These are phyloP conservation scores for Osmoderma eremita DNA, from an alignment of 2,888 invertebrate species.

Conservation along the genomic window DNA sequence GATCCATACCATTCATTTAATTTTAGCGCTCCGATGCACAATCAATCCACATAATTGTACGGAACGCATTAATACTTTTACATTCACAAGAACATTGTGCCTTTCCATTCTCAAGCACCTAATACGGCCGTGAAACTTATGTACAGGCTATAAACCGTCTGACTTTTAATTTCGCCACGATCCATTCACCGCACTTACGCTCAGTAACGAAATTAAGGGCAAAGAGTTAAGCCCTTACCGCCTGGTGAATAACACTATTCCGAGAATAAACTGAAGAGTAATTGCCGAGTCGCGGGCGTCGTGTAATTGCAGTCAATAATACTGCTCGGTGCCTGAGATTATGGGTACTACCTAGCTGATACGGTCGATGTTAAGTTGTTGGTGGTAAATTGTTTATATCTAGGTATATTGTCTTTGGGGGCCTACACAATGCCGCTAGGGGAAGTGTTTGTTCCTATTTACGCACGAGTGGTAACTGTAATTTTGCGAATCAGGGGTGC, in stretches of 20 bases:
- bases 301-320: slow-evolving; percentile 57
- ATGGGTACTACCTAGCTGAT: slow-evolving; percentile 14
- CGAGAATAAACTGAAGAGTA: slow-evolving; percentile 59
- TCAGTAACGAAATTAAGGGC: slow-evolving; percentile 41
- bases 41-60: not conserved
- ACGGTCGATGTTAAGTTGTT: slow-evolving; percentile 45
- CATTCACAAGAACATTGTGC: slow-evolving; percentile 9
- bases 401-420: slow-evolving; percentile 20
- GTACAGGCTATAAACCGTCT: slow-evolving; percentile 7
- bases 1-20: not conserved
- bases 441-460: slow-evolving; percentile 49
- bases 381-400: slow-evolving; percentile 45
- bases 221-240: slow-evolving; percentile 56
- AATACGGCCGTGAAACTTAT: slow-evolving; percentile 17
- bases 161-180: slow-evolving; percentile 35
- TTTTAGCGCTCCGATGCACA: not conserved
- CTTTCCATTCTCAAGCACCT: not conserved
- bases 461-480: slow-evolving; percentile 51
- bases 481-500: slow-evolving; percentile 42
- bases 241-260: slow-evolving; percentile 48
- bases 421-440: slow-evolving; percentile 7
- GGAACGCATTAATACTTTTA: slow-evolving; percentile 21
- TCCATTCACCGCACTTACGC: slow-evolving; percentile 26
- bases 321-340: slow-evolving; percentile 30
- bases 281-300: slow-evolving; percentile 59